A percentile compares a stretch with the other conserved stretches of the same genome.
These are phyloP conservation scores for Ivindomyrus marchei DNA, from an alignment of 2,113 vertebrate genomes.

Conservation along the genomic window DNA sequence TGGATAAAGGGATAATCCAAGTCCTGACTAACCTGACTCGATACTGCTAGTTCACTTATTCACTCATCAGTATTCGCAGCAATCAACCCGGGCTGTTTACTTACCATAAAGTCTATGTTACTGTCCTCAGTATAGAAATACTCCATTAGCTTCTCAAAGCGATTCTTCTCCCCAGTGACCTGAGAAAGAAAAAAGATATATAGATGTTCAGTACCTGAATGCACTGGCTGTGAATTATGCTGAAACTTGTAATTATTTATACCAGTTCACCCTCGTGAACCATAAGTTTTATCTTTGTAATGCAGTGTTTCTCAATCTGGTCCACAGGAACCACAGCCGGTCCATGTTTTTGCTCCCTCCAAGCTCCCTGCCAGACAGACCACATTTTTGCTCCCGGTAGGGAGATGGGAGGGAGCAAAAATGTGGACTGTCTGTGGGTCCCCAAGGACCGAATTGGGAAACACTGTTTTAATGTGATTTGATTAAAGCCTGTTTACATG, in stretches of 20 bases:
- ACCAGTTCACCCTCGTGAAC: neutral
- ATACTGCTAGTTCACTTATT: neutral
- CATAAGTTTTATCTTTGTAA: neutral
- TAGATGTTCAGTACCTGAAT: neutral
- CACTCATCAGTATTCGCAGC: too few relatives aligned
- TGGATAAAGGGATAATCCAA: neutral
- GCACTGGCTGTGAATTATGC: neutral
- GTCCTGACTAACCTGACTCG: neutral
- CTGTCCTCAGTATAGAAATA: slow-evolving; percentile 71
- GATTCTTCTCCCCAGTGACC: slow-evolving; percentile 59
- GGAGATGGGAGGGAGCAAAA: too few relatives aligned
- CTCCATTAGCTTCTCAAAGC: slow-evolving; percentile 67
- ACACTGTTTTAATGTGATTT: neutral
- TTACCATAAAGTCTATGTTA: slow-evolving; percentile 79
- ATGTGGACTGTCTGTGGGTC: too few relatives aligned
- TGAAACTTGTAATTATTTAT: neutral
- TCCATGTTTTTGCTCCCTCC: neutral
- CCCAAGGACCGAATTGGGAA: neutral
- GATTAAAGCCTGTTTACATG: neutral
- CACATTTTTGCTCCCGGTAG: neutral
- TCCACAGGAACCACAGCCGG: neutral
- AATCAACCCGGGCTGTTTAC: neutral
- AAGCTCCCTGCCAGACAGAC: neutral
- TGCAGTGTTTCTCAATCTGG: neutral
- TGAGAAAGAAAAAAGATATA: neutral